Base-by-base conservation (phyloP, 2,888 invertebrate genomes). In the Drosophila pseudotakahashii region DNA sequence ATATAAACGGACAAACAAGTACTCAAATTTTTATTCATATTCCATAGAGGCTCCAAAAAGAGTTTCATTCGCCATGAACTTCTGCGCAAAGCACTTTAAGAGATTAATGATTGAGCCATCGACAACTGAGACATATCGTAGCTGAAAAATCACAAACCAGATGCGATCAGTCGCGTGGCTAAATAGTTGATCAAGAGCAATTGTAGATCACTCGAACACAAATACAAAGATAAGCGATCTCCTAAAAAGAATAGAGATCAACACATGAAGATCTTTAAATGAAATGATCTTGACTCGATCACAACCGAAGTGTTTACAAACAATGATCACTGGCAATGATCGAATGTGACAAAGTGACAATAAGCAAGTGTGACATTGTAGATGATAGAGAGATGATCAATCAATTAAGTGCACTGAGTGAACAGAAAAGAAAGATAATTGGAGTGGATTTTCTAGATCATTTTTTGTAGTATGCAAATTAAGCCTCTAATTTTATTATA, bases 241-340 rank as follows among this genome's bases (percentile, higher is more conserved):
- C 42, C 50, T 36, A 51, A 52, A 45, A 30, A 26, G 50, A 34
- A 51, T 66, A 37, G 30, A 61, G n/a, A n/a, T 26, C 26, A 19
- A 10, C 23, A 10, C 23, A 23, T 4, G n/a, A 7, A 64, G 62
- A 48, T 63, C 64, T 63, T 26, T 41, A 63, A 63, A 48, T 19
- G 41, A 63, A 63, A 63, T 42, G 62, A 63, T 63, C 62, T 63
- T 67, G 66, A 66, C 66, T 50, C 36, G 66, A 64, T 64, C 42
- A 51, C 50, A 66, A 37, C 44, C n/a, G 19, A 52, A 64, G 64
- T 67, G 68, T 52, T 64, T 51, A 64, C 64, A 52, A 52, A 52
- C 39, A 52, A 44, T 45, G 67, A 37, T 50, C 67, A 32, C 16
- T 30, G 63, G 47, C 62, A 48, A 48, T 63, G 62, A 63, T 63